These are phyloP conservation scores for Eudorcas thomsonii DNA, from an alignment of 2,113 vertebrate genomes.

Conservation along the genomic window DNA sequence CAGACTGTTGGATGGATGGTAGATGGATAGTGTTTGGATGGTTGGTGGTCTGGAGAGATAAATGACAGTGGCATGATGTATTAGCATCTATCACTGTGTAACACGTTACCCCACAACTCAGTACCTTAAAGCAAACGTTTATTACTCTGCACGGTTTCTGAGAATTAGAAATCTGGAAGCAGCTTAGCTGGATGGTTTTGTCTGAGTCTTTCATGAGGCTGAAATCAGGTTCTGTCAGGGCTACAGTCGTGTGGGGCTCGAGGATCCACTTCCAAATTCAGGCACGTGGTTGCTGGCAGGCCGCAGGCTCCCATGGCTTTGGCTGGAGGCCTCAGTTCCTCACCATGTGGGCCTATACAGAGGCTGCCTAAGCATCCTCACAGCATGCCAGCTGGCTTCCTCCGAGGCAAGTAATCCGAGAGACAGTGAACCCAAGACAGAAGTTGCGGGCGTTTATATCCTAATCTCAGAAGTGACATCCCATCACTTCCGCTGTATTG, in stretches of 20 bases:
- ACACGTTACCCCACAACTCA: background rate
- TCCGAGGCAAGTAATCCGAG: background rate
- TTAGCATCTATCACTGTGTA: background rate
- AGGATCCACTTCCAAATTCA: background rate
- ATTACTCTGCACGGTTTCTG: background rate
- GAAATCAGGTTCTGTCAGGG: background rate
- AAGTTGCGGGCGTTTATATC: background rate
- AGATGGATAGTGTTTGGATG: background rate
- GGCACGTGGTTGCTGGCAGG: background rate
- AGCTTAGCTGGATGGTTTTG: background rate
- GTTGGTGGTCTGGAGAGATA: background rate
- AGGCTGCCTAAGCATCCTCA: background rate
- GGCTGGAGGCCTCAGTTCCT: background rate
- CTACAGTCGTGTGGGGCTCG: no score
- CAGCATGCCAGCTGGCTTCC: background rate
- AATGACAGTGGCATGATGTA: background rate
- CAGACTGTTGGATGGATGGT: background rate
- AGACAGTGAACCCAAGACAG: background rate
- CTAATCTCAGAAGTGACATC: background rate
- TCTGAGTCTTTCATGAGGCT: background rate
- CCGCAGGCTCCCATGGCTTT: background rate
- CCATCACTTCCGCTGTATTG: background rate
- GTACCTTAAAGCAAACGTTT: background rate
- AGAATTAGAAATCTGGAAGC: background rate
- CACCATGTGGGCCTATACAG: rapidly evolving